phyloP scores from a whole-genome alignment of 1,140 invertebrate species.

The Calephelis virginiensis region DNA sequence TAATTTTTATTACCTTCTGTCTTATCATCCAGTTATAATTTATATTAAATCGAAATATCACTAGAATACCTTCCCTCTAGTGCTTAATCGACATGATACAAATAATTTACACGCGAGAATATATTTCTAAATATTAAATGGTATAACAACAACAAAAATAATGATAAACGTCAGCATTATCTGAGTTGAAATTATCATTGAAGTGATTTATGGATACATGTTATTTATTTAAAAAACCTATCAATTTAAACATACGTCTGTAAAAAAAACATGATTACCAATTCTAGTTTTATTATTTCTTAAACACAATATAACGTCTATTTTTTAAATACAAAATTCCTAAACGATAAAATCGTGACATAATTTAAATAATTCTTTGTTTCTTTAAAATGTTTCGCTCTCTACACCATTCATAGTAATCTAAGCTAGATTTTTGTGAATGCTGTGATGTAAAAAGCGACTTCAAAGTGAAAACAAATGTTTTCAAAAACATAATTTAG shows the following conservation, averaged over 20 bases:
- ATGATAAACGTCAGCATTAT: neutral
- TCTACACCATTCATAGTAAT: too few relatives aligned
- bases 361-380: too few relatives aligned
- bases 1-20: constrained; percentile 29
- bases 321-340: too few relatives aligned
- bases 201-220: neutral
- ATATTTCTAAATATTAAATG: constrained; percentile 12
- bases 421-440: too few relatives aligned
- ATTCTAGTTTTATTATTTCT: too few relatives aligned
- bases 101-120: constrained; percentile 27
- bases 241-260: neutral
- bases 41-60: constrained; percentile 19
- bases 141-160: constrained; percentile 17
- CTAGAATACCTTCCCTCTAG: constrained; percentile 13
- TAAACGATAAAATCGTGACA: too few relatives aligned
- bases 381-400: too few relatives aligned
- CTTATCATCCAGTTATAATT: constrained; percentile 17
- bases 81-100: constrained; percentile 26
- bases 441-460: too few relatives aligned
- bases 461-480: too few relatives aligned
- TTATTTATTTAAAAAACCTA: neutral
- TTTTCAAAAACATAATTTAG: too few relatives aligned
- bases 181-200: neutral
- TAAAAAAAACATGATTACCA: too few relatives aligned
- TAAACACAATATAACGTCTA: too few relatives aligned